These are phyloP conservation scores for Ptychadena robeensis DNA, from an alignment of 2,797 vertebrate genomes.

Conservation along the genomic window DNA sequence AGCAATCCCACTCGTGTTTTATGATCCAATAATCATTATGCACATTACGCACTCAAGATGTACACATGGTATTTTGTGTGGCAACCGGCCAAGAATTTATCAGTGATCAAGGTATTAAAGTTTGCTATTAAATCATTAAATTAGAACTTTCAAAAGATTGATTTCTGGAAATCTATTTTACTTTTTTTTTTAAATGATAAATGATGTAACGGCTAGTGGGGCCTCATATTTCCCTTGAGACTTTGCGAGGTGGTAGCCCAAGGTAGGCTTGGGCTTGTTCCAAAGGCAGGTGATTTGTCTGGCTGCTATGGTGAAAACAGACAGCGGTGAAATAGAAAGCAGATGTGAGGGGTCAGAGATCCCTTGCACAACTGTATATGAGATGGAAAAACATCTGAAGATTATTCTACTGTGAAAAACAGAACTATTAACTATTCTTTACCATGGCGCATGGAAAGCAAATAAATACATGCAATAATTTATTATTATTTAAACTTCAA, in stretches of 20 bases:
- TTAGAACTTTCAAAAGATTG: not conserved
- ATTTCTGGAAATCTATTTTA: slow-evolving; percentile 14
- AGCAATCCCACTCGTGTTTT: not conserved
- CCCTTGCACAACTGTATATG: slow-evolving; percentile 37
- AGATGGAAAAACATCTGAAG: slow-evolving; percentile 34
- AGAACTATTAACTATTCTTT: slow-evolving; percentile 19
- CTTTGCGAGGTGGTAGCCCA: slow-evolving; percentile 25
- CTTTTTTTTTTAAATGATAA: slow-evolving; percentile 11
- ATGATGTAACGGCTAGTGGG: slow-evolving; percentile 21
- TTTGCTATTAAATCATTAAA: not conserved
- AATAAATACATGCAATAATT: no score
- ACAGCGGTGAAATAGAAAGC: slow-evolving; percentile 40
- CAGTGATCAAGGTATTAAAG: not conserved
- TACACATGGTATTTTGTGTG: not conserved
- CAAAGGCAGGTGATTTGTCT: slow-evolving; percentile 52
- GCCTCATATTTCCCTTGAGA: slow-evolving; percentile 31
- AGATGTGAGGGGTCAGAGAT: slow-evolving; percentile 47
- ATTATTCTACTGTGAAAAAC: slow-evolving; percentile 14
- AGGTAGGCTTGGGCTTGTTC: slow-evolving; percentile 27
- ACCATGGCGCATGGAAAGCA: not conserved
- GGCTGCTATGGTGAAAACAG: slow-evolving; percentile 42
- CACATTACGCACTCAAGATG: not conserved
- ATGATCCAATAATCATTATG: not conserved
- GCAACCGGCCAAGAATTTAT: slow-evolving; percentile 13
- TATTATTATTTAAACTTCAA: no score